These are phyloP conservation scores for Myotis daubentonii DNA, from an alignment of 2,797 vertebrate species.

Conservation along the genomic window DNA sequence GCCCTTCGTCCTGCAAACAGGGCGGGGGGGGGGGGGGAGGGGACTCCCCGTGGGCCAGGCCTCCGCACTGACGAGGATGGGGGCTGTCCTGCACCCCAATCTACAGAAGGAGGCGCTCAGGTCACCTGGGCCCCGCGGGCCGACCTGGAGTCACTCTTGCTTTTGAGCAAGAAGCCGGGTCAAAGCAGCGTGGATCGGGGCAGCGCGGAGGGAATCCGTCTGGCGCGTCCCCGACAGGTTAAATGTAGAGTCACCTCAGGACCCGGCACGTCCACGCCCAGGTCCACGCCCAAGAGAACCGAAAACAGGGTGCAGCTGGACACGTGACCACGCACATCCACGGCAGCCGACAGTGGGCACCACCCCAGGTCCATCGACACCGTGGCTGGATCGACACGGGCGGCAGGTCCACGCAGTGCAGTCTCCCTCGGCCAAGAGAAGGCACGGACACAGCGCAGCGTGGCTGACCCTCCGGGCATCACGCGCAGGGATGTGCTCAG, in stretches of 20 bases:
- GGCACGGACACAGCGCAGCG: fast-evolving
- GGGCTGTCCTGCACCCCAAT: not conserved
- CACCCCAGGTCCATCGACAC: fast-evolving
- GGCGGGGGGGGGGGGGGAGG: too few relatives aligned
- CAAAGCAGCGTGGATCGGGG: fast-evolving
- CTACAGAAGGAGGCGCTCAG: too few relatives aligned
- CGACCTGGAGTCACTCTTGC: fast-evolving
- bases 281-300: fast-evolving
- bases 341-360: fast-evolving
- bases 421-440: fast-evolving
- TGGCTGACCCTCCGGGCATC: fast-evolving
- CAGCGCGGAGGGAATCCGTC: fast-evolving
- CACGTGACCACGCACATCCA: fast-evolving
- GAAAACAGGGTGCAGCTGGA: fast-evolving
- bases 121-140: fast-evolving
- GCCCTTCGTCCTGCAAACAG: fast-evolving
- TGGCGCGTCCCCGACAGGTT: fast-evolving
- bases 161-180: not conserved
- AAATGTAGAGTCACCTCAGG: fast-evolving
- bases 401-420: fast-evolving
- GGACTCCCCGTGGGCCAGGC: not conserved
- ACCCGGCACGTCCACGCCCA: fast-evolving
- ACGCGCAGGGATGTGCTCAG: fast-evolving
- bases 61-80: not conserved
- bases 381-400: fast-evolving